Evolutionary conservation across 2,797 vertebrate genomes (phyloP), one percentile per base, ranked within the genome.

Genomic region (Trichosurus vulpecula): DNA sequence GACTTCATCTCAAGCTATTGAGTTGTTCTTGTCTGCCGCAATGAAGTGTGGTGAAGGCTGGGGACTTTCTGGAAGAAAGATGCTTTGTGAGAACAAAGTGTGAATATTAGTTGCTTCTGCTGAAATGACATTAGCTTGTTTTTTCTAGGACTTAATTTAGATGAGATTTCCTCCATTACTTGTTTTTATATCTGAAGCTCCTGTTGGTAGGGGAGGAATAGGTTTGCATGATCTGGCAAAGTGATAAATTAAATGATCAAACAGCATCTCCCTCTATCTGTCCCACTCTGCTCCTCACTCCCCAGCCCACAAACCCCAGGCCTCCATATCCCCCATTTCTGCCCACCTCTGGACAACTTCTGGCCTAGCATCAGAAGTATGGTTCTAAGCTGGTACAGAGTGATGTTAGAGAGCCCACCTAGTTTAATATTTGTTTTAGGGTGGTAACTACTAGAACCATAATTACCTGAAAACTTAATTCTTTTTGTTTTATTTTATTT

Each of bases 211-310:
- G n/a, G 61, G 30, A 30, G 10, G 61, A 55, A 81, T 3, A 29
- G 55, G 54, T 30, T 47, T 35, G 9, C 16, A 0, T 3, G 51
- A 19, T 29, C 35, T 4, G 0, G 41, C 54, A 27, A 0, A 41
- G 61, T 74, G 61, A 16, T 74, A 74, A 74, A 74, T 74, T 74
- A 74, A 41, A 8, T 74, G 35, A 29, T 6, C 61, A 74, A 74
- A 41, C 35, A 74, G 41, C 27, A n/a, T 3, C 55, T 35, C 55
- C 30, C 1, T 57, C 58, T 92, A 47, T 16, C 52, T 92, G 66
- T 25, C 41, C 6, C 11, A 1, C 6, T 66, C 0, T 1, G 4
- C 41, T 55, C 41, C 52, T 13, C 35, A 29, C 25, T 13, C 57
- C 53, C 51, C 9, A 52, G 6, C 52, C 22, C 55, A 51, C 2